These are phyloP conservation scores for Pollachius pollachius DNA, from an alignment of 2,113 vertebrate species.

Conservation along the genomic window DNA sequence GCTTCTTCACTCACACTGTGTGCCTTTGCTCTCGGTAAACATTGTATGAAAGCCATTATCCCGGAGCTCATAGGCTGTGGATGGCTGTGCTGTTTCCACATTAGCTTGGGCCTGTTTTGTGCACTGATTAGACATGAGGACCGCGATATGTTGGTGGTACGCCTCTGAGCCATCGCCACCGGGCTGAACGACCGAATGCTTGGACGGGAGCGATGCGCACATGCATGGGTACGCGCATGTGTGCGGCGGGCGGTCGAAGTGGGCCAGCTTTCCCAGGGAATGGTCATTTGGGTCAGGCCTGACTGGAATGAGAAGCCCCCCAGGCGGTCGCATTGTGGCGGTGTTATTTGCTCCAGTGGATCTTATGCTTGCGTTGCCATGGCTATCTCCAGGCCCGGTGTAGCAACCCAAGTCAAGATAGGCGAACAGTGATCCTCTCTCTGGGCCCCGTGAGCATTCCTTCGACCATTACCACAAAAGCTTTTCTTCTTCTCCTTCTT, in stretches of 20 bases:
- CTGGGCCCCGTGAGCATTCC: constrained; percentile 59
- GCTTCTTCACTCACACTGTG: too few species aligned
- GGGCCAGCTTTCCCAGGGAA: constrained; percentile 57
- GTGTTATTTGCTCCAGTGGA: constrained; percentile 55
- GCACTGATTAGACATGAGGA: constrained; percentile 63
- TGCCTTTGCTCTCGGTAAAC: constrained; percentile 32
- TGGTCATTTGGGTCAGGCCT: constrained; percentile 74
- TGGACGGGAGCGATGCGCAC: constrained; percentile 6
- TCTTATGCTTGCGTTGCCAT: constrained; percentile 74
- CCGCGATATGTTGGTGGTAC: constrained; percentile 44
- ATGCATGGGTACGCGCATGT: constrained; percentile 6
- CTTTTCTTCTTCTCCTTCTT: constrained; percentile 52
- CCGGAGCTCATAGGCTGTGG: constrained; percentile 40
- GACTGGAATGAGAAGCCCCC: constrained; percentile 74
- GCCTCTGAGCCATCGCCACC: background rate
- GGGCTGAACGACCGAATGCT: background rate
- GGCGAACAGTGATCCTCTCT: constrained; percentile 59
- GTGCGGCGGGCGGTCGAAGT: constrained; percentile 25
- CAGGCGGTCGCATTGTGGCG: constrained; percentile 49
- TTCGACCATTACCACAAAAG: constrained; percentile 53
- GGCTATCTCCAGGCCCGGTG: constrained; percentile 62
- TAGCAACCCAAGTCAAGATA: constrained; percentile 62
- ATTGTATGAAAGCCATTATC: constrained; percentile 48
- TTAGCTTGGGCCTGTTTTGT: constrained; percentile 17
- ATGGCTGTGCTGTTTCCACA: constrained; percentile 3